Conservation (phyloP, 2,888 invertebrate genomes). For the Pachydiplax longipennis region DNA sequence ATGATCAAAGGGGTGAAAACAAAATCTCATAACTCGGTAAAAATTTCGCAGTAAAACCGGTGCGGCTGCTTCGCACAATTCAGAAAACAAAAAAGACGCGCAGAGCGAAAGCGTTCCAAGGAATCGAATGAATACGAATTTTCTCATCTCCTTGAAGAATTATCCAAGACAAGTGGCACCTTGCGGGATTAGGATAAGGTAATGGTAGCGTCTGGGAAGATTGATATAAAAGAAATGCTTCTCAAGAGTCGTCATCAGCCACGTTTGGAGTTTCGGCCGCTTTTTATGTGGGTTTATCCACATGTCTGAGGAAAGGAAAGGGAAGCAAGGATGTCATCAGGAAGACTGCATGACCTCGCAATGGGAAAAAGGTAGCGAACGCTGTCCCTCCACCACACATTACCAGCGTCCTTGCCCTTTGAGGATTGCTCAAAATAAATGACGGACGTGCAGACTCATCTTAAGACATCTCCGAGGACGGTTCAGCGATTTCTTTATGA, state of each 20-base stretch:
- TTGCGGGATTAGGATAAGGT: neutral
- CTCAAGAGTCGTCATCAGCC: neutral
- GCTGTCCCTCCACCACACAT: neutral
- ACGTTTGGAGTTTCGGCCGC: neutral
- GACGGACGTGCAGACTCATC: neutral
- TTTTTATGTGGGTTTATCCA: too few relatives aligned
- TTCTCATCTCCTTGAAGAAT: neutral
- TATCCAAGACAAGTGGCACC: neutral
- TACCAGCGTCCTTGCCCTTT: conserved; percentile 19
- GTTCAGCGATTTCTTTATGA: neutral
- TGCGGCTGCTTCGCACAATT: too few relatives aligned
- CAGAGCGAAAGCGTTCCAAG: neutral
- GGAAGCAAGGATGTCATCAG: conserved; percentile 7
- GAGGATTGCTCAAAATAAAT: neutral
- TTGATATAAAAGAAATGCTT: neutral
- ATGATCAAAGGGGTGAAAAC: too few relatives aligned
- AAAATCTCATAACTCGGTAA: too few relatives aligned
- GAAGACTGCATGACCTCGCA: conserved; percentile 4
- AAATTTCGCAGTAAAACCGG: too few relatives aligned
- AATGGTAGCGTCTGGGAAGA: neutral
- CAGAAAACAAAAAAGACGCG: neutral
- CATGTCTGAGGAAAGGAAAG: neutral
- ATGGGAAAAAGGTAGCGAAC: neutral
- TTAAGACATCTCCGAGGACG: neutral
- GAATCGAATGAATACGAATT: neutral